Percentiles rank a stretch among this genome's conserved stretches.
phyloP scores from a whole-genome alignment of 2,113 vertebrate species.

The Pedionomus torquatus region DNA sequence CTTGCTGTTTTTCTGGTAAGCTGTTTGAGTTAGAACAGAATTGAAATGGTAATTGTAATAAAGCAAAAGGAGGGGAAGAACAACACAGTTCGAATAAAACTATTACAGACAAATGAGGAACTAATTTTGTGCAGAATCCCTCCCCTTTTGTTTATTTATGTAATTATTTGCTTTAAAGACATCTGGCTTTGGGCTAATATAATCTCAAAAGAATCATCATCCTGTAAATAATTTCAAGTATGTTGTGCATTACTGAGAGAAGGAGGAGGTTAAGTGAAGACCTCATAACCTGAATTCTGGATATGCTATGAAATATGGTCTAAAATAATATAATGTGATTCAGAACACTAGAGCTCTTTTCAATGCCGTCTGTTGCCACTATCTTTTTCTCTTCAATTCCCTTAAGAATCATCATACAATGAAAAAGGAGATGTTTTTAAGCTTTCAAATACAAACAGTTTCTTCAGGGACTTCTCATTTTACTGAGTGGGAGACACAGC shows the following conservation, averaged over 20 bases:
- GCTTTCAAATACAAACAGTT: background rate
- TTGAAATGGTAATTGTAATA: background rate
- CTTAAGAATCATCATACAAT: background rate
- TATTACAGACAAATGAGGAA: background rate
- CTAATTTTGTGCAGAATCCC: background rate
- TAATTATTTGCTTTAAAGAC: background rate
- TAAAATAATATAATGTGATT: background rate
- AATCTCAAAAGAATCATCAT: background rate
- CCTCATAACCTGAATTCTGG: background rate
- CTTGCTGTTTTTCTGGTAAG: background rate
- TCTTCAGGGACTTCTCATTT: conserved; percentile 1
- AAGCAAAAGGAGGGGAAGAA: background rate
- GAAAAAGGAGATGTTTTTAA: background rate
- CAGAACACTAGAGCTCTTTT: background rate
- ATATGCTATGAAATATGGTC: background rate
- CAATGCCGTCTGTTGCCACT: background rate
- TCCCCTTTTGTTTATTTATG: background rate
- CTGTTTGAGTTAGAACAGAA: background rate
- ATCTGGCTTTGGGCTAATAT: background rate
- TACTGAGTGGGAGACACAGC: background rate
- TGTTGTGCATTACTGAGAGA: background rate
- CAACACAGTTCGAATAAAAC: background rate
- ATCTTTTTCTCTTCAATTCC: background rate
- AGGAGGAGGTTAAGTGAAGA: background rate
- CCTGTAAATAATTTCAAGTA: background rate